Evolutionary conservation across 2,888 invertebrate species (phyloP).

Genomic region (Tholera decimalis): DNA sequence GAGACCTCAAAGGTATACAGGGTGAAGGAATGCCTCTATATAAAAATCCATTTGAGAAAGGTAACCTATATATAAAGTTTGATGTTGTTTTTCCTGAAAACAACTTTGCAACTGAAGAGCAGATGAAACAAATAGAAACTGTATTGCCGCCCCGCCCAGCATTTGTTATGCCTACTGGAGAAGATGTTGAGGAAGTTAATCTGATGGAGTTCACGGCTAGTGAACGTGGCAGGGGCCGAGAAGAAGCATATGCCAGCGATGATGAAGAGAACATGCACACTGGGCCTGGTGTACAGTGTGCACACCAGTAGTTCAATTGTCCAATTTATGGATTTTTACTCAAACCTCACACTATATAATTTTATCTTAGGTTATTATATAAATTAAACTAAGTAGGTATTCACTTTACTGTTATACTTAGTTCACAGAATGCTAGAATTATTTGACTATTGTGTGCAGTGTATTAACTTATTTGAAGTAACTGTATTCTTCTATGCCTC

Average conservation of each 20-base stretch:
- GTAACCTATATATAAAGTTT: slow-evolving; percentile 97
- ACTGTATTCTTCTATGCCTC: slow-evolving; percentile 54
- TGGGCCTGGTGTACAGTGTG: slow-evolving; percentile 94
- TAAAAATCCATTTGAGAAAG: slow-evolving; percentile 96
- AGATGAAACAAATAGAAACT: slow-evolving; percentile 93
- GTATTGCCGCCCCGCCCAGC: slow-evolving; percentile 94
- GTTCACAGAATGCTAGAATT: slow-evolving; percentile 72
- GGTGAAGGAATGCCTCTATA: slow-evolving; percentile 98
- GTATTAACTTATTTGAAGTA: slow-evolving; percentile 69
- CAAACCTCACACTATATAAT: slow-evolving; percentile 86
- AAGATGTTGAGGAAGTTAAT: slow-evolving; percentile 97
- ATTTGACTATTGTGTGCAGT: slow-evolving; percentile 69
- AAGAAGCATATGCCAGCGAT: slow-evolving; percentile 94
- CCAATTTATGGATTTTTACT: slow-evolving; percentile 79
- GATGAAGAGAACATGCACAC: slow-evolving; percentile 91
- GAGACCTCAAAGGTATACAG: slow-evolving; percentile 94
- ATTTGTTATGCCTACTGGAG: slow-evolving; percentile 94
- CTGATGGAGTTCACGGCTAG: slow-evolving; percentile 94
- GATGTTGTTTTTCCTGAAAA: slow-evolving; percentile 96
- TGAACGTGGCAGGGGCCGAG: slow-evolving; percentile 89
- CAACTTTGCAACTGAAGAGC: slow-evolving; percentile 94
- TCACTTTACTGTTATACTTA: slow-evolving; percentile 71
- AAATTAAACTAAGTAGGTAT: slow-evolving; percentile 75
- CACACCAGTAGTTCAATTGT: slow-evolving; percentile 93
- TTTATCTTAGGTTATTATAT: slow-evolving; percentile 85